Percentiles rank a stretch among this genome's conserved stretches.
phyloP scores from a whole-genome alignment of 2,888 invertebrate genomes.

The Acronicta aceris region DNA sequence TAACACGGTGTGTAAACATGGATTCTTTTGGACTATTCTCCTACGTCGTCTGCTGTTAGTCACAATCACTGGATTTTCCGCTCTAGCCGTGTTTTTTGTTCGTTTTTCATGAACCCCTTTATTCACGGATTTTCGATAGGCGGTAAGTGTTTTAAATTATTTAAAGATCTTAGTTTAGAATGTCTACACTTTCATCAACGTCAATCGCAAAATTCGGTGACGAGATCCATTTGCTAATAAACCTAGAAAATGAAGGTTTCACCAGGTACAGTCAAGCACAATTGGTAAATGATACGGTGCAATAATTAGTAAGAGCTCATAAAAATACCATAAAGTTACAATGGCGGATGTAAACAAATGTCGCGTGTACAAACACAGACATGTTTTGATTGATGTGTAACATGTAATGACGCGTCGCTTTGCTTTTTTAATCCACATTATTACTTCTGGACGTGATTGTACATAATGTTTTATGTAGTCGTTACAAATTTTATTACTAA shows the following conservation, averaged over 20 bases:
- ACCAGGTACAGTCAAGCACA: slow-evolving; percentile 10
- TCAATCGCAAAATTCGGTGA: background rate
- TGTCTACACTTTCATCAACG: background rate
- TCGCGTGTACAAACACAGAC: slow-evolving; percentile 12
- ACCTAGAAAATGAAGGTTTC: slow-evolving; percentile 1
- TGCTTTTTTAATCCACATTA: slow-evolving; percentile 20
- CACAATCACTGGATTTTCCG: slow-evolving; percentile 22
- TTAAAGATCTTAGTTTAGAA: background rate
- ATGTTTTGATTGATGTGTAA: slow-evolving; percentile 30
- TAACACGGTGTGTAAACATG: slow-evolving; percentile 59
- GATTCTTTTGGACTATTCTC: slow-evolving; percentile 42
- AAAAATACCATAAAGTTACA: slow-evolving; percentile 28
- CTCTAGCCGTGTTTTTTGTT: slow-evolving; percentile 19
- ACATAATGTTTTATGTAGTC: slow-evolving; percentile 9
- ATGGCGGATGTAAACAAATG: slow-evolving; percentile 22
- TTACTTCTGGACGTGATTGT: slow-evolving; percentile 22
- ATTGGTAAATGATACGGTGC: slow-evolving; percentile 15
- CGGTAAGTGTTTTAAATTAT: slow-evolving; percentile 60
- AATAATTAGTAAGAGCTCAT: slow-evolving; percentile 24
- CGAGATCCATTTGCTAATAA: background rate
- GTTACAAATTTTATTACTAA: slow-evolving; percentile 2
- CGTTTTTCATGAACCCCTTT: slow-evolving; percentile 73
- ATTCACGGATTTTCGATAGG: slow-evolving; percentile 66
- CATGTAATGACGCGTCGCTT: slow-evolving; percentile 21
- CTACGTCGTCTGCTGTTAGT: slow-evolving; percentile 33